These are phyloP conservation scores for Donacobius atricapilla DNA, from an alignment of 2,113 vertebrate species.

Conservation along the genomic window DNA sequence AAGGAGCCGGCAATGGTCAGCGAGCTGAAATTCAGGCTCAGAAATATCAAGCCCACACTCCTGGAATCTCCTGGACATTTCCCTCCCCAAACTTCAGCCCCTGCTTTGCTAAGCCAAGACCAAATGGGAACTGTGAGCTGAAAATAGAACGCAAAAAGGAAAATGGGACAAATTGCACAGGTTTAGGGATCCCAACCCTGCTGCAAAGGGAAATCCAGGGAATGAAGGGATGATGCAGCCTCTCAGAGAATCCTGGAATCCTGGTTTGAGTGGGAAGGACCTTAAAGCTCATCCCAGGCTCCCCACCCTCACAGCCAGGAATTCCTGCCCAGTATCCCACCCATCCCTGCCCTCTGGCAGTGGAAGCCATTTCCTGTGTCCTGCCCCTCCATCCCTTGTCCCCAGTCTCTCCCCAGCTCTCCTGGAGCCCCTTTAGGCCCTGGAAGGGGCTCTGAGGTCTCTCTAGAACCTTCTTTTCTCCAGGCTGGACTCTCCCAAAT, in stretches of 20 bases:
- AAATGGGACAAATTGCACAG: neutral
- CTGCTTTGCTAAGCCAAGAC: neutral
- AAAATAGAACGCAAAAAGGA: neutral
- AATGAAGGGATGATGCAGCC: neutral
- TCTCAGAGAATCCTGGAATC: neutral
- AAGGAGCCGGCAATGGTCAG: no score
- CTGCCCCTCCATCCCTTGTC: neutral
- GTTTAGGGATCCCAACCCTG: neutral
- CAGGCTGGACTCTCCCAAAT: neutral
- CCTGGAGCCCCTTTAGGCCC: neutral
- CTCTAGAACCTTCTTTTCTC: neutral
- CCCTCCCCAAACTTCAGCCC: neutral
- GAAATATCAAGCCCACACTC: no score
- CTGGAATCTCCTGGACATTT: neutral
- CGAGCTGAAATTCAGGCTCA: no score
- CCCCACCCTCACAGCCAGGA: rapidly evolving
- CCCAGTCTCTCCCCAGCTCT: neutral
- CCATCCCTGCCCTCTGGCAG: neutral
- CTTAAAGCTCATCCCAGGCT: neutral
- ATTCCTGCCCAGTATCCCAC: neutral
- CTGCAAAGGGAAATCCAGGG: neutral
- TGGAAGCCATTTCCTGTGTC: neutral
- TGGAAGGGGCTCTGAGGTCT: neutral
- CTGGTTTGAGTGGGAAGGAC: neutral
- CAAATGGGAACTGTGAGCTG: neutral